Evolutionary conservation across 2,113 vertebrate genomes (phyloP).

Genomic region (Tupaia chinensis): DNA sequence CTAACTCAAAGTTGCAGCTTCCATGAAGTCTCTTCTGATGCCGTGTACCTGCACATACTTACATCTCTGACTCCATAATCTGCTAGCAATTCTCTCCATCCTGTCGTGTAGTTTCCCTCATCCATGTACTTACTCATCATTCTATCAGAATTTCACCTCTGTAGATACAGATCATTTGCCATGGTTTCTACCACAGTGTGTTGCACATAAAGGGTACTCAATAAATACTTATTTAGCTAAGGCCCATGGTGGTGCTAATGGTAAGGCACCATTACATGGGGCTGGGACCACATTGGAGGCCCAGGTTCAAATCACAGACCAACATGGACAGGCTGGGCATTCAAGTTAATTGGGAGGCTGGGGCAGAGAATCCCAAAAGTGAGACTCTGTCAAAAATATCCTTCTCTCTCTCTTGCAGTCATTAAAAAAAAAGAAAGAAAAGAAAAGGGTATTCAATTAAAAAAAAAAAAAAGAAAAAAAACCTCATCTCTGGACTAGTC

Average conservation of each 20-base stretch:
- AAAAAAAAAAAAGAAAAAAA: neutral
- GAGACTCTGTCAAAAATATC: too few relatives aligned
- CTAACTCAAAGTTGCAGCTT: neutral
- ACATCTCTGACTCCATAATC: neutral
- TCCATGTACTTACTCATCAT: neutral
- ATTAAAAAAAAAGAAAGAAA: too few relatives aligned
- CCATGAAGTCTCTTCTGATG: neutral
- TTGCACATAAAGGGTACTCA: constrained; percentile 10
- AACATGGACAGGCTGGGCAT: too few relatives aligned
- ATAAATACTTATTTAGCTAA: neutral
- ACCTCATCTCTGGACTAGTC: neutral
- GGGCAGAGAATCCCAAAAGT: too few relatives aligned
- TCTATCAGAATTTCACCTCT: neutral
- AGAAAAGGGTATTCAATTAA: too few relatives aligned
- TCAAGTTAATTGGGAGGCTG: too few relatives aligned
- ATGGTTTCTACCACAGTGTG: neutral
- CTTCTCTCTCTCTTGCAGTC: too few relatives aligned
- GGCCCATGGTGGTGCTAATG: too few relatives aligned
- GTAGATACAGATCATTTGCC: neutral
- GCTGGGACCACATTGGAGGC: too few relatives aligned
- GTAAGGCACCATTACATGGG: too few relatives aligned
- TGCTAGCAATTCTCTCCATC: neutral
- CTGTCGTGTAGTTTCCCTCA: neutral
- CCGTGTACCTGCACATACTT: neutral
- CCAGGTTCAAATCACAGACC: too few relatives aligned